phyloP scores from a whole-genome alignment of 2,113 vertebrate genomes.

The Sialia sialis region DNA sequence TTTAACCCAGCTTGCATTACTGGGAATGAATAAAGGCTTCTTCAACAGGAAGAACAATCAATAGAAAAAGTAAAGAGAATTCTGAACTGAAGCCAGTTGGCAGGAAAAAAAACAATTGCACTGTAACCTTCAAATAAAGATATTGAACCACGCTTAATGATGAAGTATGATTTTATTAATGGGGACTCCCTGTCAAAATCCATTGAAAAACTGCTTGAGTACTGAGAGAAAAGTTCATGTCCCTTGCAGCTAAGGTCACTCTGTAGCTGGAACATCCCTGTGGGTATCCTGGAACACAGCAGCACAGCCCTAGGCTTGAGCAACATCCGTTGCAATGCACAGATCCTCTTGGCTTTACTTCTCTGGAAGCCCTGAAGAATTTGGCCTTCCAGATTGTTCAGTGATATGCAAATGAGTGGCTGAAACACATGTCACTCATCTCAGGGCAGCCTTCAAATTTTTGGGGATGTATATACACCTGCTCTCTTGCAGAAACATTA shows the following conservation, averaged over 20 bases:
- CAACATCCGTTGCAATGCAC: not conserved
- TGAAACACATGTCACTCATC: not conserved
- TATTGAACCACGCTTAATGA: not conserved
- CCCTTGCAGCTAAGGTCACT: not conserved
- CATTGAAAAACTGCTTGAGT: not conserved
- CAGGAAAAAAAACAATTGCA: not conserved
- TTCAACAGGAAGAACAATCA: not conserved
- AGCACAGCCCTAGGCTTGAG: not conserved
- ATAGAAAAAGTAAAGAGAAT: not conserved
- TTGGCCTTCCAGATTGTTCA: not conserved
- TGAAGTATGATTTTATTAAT: constrained; percentile 16
- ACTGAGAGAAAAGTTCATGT: not conserved
- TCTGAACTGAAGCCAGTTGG: not conserved
- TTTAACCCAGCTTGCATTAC: not conserved
- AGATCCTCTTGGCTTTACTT: not conserved
- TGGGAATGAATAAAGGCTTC: rapidly evolving
- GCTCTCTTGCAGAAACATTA: not conserved
- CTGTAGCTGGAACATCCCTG: not conserved
- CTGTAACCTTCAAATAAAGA: not conserved
- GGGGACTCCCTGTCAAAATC: not conserved
- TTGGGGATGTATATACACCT: not conserved
- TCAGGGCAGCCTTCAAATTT: not conserved
- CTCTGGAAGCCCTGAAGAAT: not conserved
- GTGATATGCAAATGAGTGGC: not conserved
- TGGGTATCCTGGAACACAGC: not conserved